Evolutionary conservation across 2,888 invertebrate genomes (phyloP).

Genomic region (Anarsia innoxiella): DNA sequence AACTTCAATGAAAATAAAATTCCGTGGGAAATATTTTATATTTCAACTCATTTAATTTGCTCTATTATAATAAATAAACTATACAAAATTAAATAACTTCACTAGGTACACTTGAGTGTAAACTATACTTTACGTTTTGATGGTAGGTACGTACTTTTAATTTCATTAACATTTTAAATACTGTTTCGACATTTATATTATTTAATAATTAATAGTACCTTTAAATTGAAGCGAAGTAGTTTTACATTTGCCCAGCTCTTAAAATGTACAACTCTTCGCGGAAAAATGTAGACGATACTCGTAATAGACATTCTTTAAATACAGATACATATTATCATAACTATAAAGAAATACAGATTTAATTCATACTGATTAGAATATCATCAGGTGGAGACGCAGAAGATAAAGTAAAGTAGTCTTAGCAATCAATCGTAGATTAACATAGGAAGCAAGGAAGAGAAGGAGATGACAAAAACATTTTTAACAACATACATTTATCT

Average conservation of each 20-base stretch:
- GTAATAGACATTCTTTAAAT: constrained; percentile 24
- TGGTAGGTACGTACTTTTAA: constrained; percentile 26
- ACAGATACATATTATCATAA: constrained; percentile 8
- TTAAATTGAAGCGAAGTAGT: constrained; percentile 43
- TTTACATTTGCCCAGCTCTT: constrained; percentile 70
- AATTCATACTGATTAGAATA: constrained; percentile 14
- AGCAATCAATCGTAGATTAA: too few species aligned
- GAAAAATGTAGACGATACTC: constrained; percentile 19
- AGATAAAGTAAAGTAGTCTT: too few species aligned
- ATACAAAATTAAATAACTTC: constrained; percentile 65
- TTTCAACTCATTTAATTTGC: constrained; percentile 66
- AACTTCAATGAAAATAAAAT: neutral
- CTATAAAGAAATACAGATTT: constrained; percentile 34
- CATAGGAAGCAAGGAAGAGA: too few species aligned
- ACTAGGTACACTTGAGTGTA: constrained; percentile 48
- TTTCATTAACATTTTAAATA: constrained; percentile 27
- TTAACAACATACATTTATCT: constrained; percentile 38
- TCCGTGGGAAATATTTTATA: constrained; percentile 60
- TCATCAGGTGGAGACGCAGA: too few species aligned
- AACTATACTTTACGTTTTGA: constrained; percentile 40
- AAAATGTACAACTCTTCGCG: constrained; percentile 66
- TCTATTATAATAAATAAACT: constrained; percentile 63
- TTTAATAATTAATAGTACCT: constrained; percentile 23
- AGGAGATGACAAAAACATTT: constrained; percentile 10
- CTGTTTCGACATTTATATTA: constrained; percentile 23